Conservation (phyloP, 2,888 invertebrate species). For the Phymatocera aterrima region DNA sequence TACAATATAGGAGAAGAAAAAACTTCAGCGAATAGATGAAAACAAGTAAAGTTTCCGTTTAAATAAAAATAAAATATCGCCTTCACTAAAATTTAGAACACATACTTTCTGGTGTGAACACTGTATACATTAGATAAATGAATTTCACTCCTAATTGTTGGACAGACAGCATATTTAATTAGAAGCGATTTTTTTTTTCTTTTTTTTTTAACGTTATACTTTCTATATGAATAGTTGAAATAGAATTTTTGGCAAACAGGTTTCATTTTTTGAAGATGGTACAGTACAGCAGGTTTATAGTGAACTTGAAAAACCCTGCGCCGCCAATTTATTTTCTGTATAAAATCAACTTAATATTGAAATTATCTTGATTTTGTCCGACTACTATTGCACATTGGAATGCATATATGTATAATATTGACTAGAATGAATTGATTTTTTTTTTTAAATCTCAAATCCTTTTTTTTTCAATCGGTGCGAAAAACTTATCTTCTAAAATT, state of each 20-base stretch:
- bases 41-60: too few relatives aligned
- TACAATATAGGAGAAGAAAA: too few relatives aligned
- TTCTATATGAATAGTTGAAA: neutral
- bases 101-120: slow-evolving; percentile 31
- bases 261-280: neutral
- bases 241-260: slow-evolving; percentile 3
- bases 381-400: slow-evolving; percentile 16
- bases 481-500: neutral
- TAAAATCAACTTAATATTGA: neutral
- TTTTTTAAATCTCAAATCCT: too few relatives aligned
- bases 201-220: neutral
- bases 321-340: neutral
- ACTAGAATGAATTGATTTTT: neutral
- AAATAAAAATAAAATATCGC: neutral
- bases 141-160: slow-evolving; percentile 28
- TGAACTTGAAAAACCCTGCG: neutral
- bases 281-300: neutral
- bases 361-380: neutral
- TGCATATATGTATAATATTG: slow-evolving; percentile 8
- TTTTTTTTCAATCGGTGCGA: too few relatives aligned
- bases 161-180: slow-evolving; percentile 15
- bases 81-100: neutral
- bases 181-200: too few relatives aligned
- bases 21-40: too few relatives aligned
- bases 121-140: slow-evolving; percentile 41